These are phyloP conservation scores for Margaritifera margaritifera DNA, from an alignment of 2,888 invertebrate species.

Conservation along the genomic window DNA sequence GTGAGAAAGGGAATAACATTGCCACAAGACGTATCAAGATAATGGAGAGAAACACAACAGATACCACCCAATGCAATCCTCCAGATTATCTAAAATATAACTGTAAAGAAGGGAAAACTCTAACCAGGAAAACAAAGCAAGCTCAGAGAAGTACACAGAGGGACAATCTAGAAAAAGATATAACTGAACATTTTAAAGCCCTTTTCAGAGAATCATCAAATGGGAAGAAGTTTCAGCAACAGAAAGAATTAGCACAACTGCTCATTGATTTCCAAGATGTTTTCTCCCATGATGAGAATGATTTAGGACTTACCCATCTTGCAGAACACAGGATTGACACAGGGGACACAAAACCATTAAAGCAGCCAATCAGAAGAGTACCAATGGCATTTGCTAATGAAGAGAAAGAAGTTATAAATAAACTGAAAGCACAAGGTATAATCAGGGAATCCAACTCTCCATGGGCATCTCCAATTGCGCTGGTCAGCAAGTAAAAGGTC, in stretches of 20 bases:
- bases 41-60: not conserved
- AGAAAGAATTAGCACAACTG: constrained; percentile 8
- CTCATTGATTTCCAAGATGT: constrained; percentile 10
- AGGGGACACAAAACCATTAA: constrained; percentile 17
- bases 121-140: too few relatives aligned
- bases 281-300: constrained; percentile 18
- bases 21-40: not conserved
- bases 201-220: constrained; percentile 5
- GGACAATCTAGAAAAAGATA: not conserved
- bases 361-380: constrained; percentile 12
- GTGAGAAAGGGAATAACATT: not conserved
- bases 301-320: constrained; percentile 16
- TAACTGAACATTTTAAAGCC: constrained; percentile 13
- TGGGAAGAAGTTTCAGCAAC: constrained; percentile 1
- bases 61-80: too few relatives aligned
- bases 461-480: constrained; percentile 21
- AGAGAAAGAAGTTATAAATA: constrained; percentile 19
- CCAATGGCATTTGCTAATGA: constrained; percentile 18
- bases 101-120: too few relatives aligned
- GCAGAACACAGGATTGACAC: constrained; percentile 20
- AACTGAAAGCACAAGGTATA: constrained; percentile 11
- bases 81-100: too few relatives aligned
- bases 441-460: constrained; percentile 23
- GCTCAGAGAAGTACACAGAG: too few relatives aligned
- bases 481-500: constrained; percentile 20